Base-by-base conservation (phyloP, 2,113 vertebrate species). In the Cariama cristata region DNA sequence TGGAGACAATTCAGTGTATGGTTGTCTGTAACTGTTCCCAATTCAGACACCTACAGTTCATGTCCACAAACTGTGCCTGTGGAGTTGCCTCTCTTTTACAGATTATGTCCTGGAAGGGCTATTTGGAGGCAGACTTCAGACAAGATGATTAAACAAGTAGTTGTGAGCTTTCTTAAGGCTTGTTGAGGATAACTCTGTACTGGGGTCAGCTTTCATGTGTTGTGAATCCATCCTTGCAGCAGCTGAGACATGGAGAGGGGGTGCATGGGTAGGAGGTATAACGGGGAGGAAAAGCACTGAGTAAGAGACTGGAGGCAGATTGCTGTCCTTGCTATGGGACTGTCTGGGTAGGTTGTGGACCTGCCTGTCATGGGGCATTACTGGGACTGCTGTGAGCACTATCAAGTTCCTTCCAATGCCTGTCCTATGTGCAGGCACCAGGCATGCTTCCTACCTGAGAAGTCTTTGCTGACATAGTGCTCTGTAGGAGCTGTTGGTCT, bases 201-300 rank as follows among this genome's bases (percentile, higher is more conserved):
- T 14, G 16, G 12, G 14, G 2, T 45, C 12, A 24, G 24, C 20
- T 62, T 44, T 27, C 27, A 4, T 0, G 1, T 14, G 14, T 5
- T 58, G 21, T 35, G 66, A 27, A 24, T 50, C 35, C 16, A 32
- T 2, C 5, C 17, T 59, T 44, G 45, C 8, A 53, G 20, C 58
- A 35, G n/a, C 42, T 49, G 45, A 44, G 67, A 9, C 12, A 3
- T 6, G 23, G 38, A 9, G 20, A 58, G 8, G 5, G 6, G 2
- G 2, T 14, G 50, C 13, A 14, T 5, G 8, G 17, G 14, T 6
- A 7, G 47, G 40, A 28, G 38, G 14, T 26, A 8, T 27, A 10
- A 2, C 0, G 2, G 11, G 4, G 33, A 80, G 21, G 8, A 49
- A 63, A 17, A 62, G 2, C 26, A 2, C 6, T 0, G 9, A 10